A percentile compares a stretch with the other conserved stretches of the same genome.
Conservation (phyloP, 2,888 invertebrate genomes). For the Reticulitermes lucifugus region DNA sequence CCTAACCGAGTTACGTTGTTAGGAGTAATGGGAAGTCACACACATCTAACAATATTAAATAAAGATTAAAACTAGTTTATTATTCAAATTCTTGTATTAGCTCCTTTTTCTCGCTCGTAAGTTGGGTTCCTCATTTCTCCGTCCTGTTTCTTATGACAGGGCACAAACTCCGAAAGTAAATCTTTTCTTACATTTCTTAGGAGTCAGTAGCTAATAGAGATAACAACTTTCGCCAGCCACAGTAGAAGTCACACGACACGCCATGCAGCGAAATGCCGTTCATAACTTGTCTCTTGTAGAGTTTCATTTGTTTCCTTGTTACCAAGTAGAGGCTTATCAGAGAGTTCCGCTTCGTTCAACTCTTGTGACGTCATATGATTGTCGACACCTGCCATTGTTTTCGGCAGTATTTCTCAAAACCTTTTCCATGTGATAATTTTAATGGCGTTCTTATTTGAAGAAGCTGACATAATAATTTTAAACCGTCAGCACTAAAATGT, state of each 20-base stretch:
- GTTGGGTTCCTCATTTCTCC: too few relatives aligned
- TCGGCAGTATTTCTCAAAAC: background rate
- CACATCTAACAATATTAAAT: too few relatives aligned
- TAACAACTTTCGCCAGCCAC: background rate
- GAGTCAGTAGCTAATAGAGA: slow-evolving; percentile 2
- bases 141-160: too few relatives aligned
- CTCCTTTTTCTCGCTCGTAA: too few relatives aligned
- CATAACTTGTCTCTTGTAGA: slow-evolving; percentile 13
- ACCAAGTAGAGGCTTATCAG: slow-evolving; percentile 14
- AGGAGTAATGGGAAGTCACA: too few relatives aligned
- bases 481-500: background rate
- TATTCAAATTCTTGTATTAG: too few relatives aligned
- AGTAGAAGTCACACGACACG: background rate
- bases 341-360: slow-evolving; percentile 30
- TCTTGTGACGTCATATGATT: background rate
- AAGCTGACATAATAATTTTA: background rate
- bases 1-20: too few relatives aligned
- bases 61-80: too few relatives aligned
- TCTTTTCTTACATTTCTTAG: background rate
- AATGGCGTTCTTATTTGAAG: background rate
- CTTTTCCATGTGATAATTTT: background rate
- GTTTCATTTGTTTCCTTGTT: slow-evolving; percentile 28
- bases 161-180: background rate
- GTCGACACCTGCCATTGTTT: slow-evolving; percentile 5
- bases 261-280: background rate